Evolutionary conservation across 2,113 vertebrate species (phyloP), one percentile per base, ranked within the genome.

Genomic region (Hemiscyllium ocellatum): DNA sequence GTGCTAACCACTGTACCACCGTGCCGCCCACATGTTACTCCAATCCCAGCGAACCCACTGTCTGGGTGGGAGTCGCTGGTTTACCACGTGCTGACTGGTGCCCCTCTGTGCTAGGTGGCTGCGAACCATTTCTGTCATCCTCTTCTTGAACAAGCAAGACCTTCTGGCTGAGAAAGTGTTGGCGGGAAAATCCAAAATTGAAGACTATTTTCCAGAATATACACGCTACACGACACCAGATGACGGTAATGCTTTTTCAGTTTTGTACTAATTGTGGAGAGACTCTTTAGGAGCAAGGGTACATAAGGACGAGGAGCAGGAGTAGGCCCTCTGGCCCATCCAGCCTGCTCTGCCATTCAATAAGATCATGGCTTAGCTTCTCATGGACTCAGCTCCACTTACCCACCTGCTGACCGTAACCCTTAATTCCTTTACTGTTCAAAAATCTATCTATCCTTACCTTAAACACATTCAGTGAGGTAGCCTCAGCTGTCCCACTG

Each of bases 81-180:
- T 83, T 47, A 83, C 37, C 15, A 22, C 6, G 4, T 37, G 19
- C 89, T 93, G 19, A 15, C 12, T 76, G 1, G 96, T 65, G 96
- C 6, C 96, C 85, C 96, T 95, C 96, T 96, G 96, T 97, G 97
- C 85, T 96, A 99, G 99, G 97, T 99, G 99, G 99, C 97, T 99
- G 97, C 98, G 99, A 97, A 99, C 99, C 96, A 99, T 99, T 97
- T 99, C 99, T 80, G 98, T 99, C 97, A 99, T 99, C 97, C 97
- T 99, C 97, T 99, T 99, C 97, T 98, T 99, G 96, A 99, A 99
- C 98, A 99, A 99, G 97, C 99, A 99, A 97, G 99, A 99, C 97
- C 99, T 99, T 98, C 97, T 99, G 97, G 99, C 99, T 97, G 99
- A 99, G 97, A 99, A 99, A 97, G 99, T 99, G 97, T 98, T 99